Conservation (phyloP, 2,888 invertebrate species). For the Cantharis flavilabris region DNA sequence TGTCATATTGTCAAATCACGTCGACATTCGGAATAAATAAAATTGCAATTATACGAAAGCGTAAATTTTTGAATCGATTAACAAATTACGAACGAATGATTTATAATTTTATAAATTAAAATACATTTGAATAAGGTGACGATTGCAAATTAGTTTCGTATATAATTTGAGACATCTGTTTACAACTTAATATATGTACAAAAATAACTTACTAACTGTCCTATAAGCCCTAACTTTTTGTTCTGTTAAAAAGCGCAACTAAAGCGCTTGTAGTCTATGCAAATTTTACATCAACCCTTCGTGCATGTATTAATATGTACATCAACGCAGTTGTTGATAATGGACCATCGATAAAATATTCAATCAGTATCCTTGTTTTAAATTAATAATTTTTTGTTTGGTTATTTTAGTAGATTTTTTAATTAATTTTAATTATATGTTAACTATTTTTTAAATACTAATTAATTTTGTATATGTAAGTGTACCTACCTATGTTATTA, state of each 20-base stretch:
- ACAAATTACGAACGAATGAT: conserved; percentile 5
- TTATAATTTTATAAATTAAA: conserved; percentile 6
- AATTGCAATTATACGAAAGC: neutral
- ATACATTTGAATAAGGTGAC: conserved; percentile 20
- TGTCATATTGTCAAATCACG: conserved; percentile 1
- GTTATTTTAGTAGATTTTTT: conserved; percentile 7
- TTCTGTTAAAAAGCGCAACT: conserved; percentile 41
- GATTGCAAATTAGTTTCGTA: conserved; percentile 32
- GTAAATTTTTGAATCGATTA: neutral
- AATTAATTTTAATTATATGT: conserved; percentile 20
- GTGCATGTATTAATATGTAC: conserved; percentile 27
- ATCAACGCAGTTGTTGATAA: conserved; percentile 33
- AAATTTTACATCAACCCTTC: conserved; percentile 35
- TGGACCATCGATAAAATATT: conserved; percentile 18
- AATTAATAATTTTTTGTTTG: conserved; percentile 10
- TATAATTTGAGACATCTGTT: conserved; percentile 39
- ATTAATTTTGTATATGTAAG: conserved; percentile 22
- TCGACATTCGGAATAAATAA: neutral
- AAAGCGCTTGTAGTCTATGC: conserved; percentile 36
- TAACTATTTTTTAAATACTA: conserved; percentile 21
- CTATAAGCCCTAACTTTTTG: conserved; percentile 20
- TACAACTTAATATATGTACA: conserved; percentile 37
- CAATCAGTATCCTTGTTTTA: conserved; percentile 9
- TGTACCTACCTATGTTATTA: conserved; percentile 34
- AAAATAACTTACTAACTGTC: conserved; percentile 12